Evolutionary conservation across 2,797 vertebrate genomes (phyloP), one percentile per base, ranked within the genome.

Genomic region (Labroides dimidiatus): DNA sequence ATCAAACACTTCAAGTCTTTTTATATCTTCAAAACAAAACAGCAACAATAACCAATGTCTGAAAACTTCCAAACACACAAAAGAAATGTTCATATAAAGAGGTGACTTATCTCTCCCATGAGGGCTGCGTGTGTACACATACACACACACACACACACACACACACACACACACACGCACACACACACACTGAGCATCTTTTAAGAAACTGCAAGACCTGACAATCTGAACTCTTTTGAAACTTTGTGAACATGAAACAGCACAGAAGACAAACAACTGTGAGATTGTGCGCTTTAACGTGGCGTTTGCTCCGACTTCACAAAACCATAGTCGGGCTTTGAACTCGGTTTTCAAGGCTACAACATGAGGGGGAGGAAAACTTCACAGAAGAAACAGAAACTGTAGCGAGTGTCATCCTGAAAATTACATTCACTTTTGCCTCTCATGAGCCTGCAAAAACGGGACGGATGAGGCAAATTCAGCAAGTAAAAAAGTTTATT

Each of bases 291-390:
- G 75, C 82, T 88, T 83, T 75, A 72, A 67, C 52, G n/a, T 82
- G 83, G 67, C 84, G 82, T 87, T 84, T 90, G 75, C 77, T 87
- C 80, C 76, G 72, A 61, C 77, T 69, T 70, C 65, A 82, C 64
- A 89, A 87, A 88, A 88, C 52, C 76, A 79, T 76, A 84, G 85
- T 85, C 70, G 77, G 79, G 75, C 87, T 79, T 77, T 87, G 78
- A 87, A 91, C 85, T 79, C 72, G 74, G 85, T 89, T 53, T 90
- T 86, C 86, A 86, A 86, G 78, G 78, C 67, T 81, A 87, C 82
- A 85, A 71, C 74, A 69, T 73, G 76, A 82, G 63, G 72, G 69
- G 68, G 10, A 17, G 19, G 15, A 39, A 13, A 48, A 47, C 30
- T 42, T 21, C 59, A 23, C 20, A 52, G 57, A 72, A 77, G 44